Evolutionary conservation across 2,113 vertebrate species (phyloP).

Genomic region (Lampris incognitus): DNA sequence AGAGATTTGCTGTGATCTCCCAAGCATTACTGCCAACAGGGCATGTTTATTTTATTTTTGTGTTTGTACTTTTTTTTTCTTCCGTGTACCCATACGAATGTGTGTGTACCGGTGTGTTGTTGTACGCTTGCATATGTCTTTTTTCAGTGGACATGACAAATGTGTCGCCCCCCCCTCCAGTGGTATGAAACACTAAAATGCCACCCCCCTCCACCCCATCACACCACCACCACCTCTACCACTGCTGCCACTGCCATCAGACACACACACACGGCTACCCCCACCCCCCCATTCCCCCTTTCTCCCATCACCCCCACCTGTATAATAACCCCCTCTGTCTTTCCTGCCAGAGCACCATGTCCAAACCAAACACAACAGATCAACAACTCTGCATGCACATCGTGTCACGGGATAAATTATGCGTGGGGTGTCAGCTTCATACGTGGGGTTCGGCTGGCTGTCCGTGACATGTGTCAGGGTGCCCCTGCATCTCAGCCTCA

Average conservation of each 20-base stretch:
- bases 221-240: constrained; percentile 23
- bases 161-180: constrained; percentile 73
- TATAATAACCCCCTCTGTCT: constrained; percentile 70
- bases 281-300: constrained; percentile 56
- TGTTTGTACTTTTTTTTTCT: constrained; percentile 14
- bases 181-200: constrained; percentile 62
- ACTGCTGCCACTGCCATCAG: not conserved
- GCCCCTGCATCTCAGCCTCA: constrained; percentile 73
- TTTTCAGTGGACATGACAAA: constrained; percentile 83
- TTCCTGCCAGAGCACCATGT: constrained; percentile 75
- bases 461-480: constrained; percentile 86
- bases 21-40: constrained; percentile 37
- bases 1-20: constrained; percentile 62
- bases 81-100: constrained; percentile 28
- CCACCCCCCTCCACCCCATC: constrained; percentile 38
- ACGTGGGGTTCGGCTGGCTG: constrained; percentile 79
- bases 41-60: constrained; percentile 1
- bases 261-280: constrained; percentile 57
- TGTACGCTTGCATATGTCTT: constrained; percentile 74
- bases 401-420: constrained; percentile 85
- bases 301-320: constrained; percentile 47
- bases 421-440: constrained; percentile 82
- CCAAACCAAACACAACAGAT: constrained; percentile 82
- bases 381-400: constrained; percentile 84
- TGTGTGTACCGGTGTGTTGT: constrained; percentile 63